Percentiles rank a stretch among this genome's conserved stretches.
phyloP scores from a whole-genome alignment of 2,888 invertebrate genomes.

The Acanthosepion esculentum region DNA sequence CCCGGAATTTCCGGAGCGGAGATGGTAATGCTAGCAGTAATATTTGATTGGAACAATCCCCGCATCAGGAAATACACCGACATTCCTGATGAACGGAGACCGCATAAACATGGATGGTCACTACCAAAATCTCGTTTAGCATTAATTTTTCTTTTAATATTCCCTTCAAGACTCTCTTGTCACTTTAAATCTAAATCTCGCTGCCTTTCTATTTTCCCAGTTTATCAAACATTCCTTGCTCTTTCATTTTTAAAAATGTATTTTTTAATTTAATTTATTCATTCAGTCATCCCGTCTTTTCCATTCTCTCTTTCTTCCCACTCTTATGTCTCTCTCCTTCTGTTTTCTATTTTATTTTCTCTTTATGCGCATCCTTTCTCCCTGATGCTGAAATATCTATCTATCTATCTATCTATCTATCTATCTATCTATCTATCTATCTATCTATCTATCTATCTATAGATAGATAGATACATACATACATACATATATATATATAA shows the following conservation, averaged over 20 bases:
- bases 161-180: no score
- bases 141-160: no score
- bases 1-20: background rate
- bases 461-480: no score
- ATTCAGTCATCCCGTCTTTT: background rate
- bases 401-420: background rate
- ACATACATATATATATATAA: background rate
- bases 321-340: background rate
- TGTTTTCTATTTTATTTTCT: background rate
- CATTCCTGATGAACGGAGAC: background rate
- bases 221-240: no score
- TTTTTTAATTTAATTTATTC: no score
- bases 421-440: background rate
- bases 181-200: background rate
- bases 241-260: no score
- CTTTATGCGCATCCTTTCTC: no score
- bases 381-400: no score
- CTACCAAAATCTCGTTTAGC: no score
- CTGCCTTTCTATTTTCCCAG: background rate
- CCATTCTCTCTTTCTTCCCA: no score
- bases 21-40: background rate
- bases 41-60: background rate
- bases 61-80: background rate
- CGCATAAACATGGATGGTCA: no score
- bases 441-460: background rate